Conservation (phyloP, 2,888 invertebrate genomes). For the Pristionchus japonicus region DNA sequence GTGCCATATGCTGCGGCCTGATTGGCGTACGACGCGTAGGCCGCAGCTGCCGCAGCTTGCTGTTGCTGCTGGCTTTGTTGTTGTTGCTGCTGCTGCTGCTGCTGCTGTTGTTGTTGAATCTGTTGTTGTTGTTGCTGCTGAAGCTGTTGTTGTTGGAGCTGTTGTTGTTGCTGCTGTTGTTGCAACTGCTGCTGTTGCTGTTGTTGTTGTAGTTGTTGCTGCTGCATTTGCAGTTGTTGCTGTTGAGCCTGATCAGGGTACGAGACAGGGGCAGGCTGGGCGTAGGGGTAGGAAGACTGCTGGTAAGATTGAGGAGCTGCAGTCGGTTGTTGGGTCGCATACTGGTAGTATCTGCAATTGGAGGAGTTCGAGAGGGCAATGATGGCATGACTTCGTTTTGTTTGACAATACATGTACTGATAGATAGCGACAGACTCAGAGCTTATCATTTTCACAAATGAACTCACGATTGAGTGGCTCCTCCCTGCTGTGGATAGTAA, state of each 20-base stretch:
- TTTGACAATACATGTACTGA: too few relatives aligned
- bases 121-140: not conserved
- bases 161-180: not conserved
- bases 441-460: too few relatives aligned
- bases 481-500: not conserved
- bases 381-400: too few relatives aligned
- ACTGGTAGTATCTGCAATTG: not conserved
- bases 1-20: conserved; percentile 4
- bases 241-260: conserved; percentile 14
- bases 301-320: not conserved
- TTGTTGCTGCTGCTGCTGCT: not conserved
- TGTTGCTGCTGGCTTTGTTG: not conserved
- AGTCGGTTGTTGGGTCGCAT: not conserved
- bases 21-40: conserved; percentile 30
- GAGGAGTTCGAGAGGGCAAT: not conserved
- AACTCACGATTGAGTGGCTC: not conserved
- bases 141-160: too few relatives aligned
- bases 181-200: conserved; percentile 20
- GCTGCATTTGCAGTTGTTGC: too few relatives aligned
- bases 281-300: not conserved
- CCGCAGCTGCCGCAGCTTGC: not conserved
- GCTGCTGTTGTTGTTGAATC: not conserved
- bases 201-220: too few relatives aligned
- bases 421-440: too few relatives aligned
- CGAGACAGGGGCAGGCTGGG: not conserved